Evolutionary conservation across 2,113 vertebrate species (phyloP), one percentile per base, ranked within the genome.

Genomic region (Centropus unirufus): DNA sequence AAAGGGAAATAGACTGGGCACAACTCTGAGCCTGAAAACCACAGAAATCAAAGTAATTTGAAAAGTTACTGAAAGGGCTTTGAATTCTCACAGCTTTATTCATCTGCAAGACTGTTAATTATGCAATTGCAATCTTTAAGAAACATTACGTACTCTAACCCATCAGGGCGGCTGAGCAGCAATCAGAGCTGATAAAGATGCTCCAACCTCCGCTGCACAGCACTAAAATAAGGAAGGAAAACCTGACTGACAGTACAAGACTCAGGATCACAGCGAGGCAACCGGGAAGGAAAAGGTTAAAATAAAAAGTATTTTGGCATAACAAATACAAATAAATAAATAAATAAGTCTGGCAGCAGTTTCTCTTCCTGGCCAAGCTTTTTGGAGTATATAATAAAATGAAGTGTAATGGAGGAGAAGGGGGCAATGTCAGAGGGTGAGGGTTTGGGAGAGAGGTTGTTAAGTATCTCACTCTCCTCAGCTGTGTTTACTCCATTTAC

Each of bases 311-410:
- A 74, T 90, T 92, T 93, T 6, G 81, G 90, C 40, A 40, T 82
- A 94, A 93, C 72, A 87, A 89, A 78, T 64, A 74, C 15, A 95
- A 82, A 94, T 74, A 92, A 84, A 94, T 74, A 92, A 84, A 70
- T 90, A 96, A 87, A 74, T 68, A 44, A 47, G 54, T 30, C 49
- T 55, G 81, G 89, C 82, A 86, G 88, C 61, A 86, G 95, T 94
- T 54, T 85, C 94, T 94, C 88, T 92, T 83, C 83, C 69, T 29
- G 88, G 46, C 70, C 34, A 67, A 86, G 87, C 92, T 34, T 94
- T 97, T 95, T 73, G 74, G 49, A 95, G 95, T 92, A 94, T 91
- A n/a, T 92, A 91, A 97, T 95, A 96, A 95, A 97, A 94, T 76
- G 82, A 77, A 92, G 93, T 90, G 73, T 94, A 96, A 90, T 85